Conservation (phyloP, 2,888 invertebrate genomes). For the Iselma pallidipennis region DNA sequence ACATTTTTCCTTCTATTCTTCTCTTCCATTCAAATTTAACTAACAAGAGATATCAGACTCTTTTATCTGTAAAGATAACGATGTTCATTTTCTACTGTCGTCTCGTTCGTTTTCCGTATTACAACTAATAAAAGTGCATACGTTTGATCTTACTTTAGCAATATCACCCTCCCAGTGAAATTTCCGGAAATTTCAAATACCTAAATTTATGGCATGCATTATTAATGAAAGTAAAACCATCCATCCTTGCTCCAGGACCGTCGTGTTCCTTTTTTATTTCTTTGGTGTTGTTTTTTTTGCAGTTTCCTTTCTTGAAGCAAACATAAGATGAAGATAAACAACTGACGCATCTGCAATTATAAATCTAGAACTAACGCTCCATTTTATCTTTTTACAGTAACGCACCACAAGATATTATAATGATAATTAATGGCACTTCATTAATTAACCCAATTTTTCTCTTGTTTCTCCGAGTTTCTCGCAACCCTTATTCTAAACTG, state of each 20-base stretch:
- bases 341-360: background rate
- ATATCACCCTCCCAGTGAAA: constrained; percentile 16
- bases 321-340: background rate
- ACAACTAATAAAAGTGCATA: background rate
- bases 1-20: background rate
- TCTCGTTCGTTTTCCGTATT: background rate
- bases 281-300: background rate
- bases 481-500: background rate
- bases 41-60: too few relatives aligned
- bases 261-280: constrained; percentile 1
- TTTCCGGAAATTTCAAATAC: constrained; percentile 18
- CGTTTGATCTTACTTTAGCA: background rate
- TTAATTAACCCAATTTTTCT: constrained; percentile 15
- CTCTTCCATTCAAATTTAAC: background rate
- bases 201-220: constrained; percentile 22
- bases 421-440: constrained; percentile 18
- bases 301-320: background rate
- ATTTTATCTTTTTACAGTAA: constrained; percentile 24
- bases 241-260: constrained; percentile 9
- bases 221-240: constrained; percentile 20
- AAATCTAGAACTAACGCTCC: constrained; percentile 16
- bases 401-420: constrained; percentile 17
- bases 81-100: background rate
- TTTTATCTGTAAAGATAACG: background rate
- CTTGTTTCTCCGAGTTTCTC: constrained; percentile 8